Base-by-base conservation (phyloP, 2,797 vertebrate genomes). In the Epinephelus awoara region DNA sequence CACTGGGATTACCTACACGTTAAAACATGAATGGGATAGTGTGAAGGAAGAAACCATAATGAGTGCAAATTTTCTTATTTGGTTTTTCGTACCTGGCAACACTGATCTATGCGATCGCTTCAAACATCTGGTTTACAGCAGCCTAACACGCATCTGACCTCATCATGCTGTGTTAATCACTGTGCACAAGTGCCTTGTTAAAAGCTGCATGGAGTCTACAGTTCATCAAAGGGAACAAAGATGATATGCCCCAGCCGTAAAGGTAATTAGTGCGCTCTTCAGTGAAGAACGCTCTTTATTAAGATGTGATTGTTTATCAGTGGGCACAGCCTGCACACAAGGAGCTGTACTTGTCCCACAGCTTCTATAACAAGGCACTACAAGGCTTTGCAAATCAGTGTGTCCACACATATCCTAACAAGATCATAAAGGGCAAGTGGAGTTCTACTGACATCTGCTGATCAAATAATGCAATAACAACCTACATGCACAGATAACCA, bases 1-100 rank as follows among this genome's bases (percentile, higher is more conserved):
- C 98, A 0, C 95, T 94, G 2, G 94, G 93, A 74, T 97, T 97
- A 63, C 96, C 97, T 98, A 72, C 23, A 88, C 0, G 6, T 51
- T 4, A 65, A 3, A 49, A 65, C 0, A 6, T 1, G 84, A 54
- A 29, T 1, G 34, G 23, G 10, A 6, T 3, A 0, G 4, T 14
- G 29, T 51, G 50, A 72, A 73, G 19, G 15, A 50, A 18, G 47
- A 7, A 19, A 19, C 17, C 17, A 8, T 6, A 15, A 68, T 71
- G n/a, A 73, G 29, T 57, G 46, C 68, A 66, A 1, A 5, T 40
- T 40, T 4, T 46, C 1, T 34, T 46, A 18, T 65, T 57, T n/a
- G 15, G 4, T 17, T 34, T 25, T 17, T 47, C 14, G 8, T 4
- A 27, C 17, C 11, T 47, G 18, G 11, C 6, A 27, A 13, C 11